Evolutionary conservation across 1,140 invertebrate species (phyloP).

Genomic region (Drosophila rufa): DNA sequence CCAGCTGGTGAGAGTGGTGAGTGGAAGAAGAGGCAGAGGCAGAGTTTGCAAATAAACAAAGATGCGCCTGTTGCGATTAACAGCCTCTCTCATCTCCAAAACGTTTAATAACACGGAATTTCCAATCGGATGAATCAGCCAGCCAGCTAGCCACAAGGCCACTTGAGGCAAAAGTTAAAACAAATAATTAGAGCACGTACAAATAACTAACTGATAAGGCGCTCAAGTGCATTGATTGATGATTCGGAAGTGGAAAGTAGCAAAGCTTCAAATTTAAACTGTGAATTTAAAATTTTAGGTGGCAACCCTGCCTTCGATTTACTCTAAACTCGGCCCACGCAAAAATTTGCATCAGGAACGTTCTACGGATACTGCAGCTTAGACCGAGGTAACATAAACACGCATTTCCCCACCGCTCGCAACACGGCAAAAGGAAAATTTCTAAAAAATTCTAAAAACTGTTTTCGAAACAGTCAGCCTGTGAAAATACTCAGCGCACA

Average conservation of each 20-base stretch:
- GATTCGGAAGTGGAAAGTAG: conserved; percentile 7
- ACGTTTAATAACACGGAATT: conserved; percentile 13
- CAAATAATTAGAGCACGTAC: conserved; percentile 20
- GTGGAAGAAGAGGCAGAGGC: conserved; percentile 15
- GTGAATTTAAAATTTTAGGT: conserved; percentile 38
- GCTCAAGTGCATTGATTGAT: conserved; percentile 29
- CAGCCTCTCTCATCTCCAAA: conserved; percentile 21
- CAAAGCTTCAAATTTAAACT: conserved; percentile 13
- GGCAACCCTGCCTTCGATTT: conserved; percentile 21
- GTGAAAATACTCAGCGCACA: conserved; percentile 16
- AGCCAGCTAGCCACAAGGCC: neutral
- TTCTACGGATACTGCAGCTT: neutral
- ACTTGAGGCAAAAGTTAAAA: neutral
- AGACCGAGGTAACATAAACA: conserved; percentile 12
- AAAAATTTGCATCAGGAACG: neutral
- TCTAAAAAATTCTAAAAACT: neutral
- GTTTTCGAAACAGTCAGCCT: neutral
- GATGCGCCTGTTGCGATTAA: conserved; percentile 3
- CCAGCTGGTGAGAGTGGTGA: conserved; percentile 7
- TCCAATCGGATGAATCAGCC: conserved; percentile 27
- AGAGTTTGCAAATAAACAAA: conserved; percentile 24
- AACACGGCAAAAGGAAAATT: neutral
- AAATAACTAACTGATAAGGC: conserved; percentile 34
- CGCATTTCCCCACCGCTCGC: too few species aligned
- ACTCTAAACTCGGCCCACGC: conserved; percentile 23